Conservation (phyloP, 2,113 vertebrate species). For the Brienomyrus brachyistius region DNA sequence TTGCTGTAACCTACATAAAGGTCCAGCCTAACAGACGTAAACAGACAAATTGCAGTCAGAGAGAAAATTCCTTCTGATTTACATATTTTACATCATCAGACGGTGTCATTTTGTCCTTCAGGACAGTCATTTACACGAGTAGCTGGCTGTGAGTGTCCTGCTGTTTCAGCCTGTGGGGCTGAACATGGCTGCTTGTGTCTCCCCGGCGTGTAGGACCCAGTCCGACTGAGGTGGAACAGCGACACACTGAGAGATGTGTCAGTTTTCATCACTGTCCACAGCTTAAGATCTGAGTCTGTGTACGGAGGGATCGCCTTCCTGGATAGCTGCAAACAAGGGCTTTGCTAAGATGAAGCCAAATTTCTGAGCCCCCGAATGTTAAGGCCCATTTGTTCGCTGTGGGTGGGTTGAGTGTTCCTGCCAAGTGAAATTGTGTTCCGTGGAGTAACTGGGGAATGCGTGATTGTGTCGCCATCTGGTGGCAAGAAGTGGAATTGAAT, state of each 20-base stretch:
- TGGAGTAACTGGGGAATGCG: neutral
- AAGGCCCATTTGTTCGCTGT: conserved; percentile 11
- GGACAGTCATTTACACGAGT: neutral
- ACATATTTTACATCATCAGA: neutral
- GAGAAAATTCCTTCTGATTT: neutral
- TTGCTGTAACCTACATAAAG: neutral
- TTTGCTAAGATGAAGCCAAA: neutral
- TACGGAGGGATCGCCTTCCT: neutral
- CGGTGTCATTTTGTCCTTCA: conserved; percentile 6
- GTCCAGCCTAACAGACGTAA: neutral
- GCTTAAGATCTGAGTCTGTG: neutral
- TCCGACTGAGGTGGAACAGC: neutral
- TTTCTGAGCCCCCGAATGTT: neutral
- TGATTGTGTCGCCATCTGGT: conserved; percentile 46
- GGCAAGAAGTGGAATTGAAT: conserved; percentile 35
- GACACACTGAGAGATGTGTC: neutral
- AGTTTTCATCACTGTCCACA: neutral
- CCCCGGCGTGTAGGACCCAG: neutral
- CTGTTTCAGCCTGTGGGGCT: neutral
- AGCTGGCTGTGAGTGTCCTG: neutral
- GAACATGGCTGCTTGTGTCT: neutral
- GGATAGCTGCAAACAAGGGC: neutral
- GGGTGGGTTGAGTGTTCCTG: neutral
- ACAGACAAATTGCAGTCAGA: neutral
- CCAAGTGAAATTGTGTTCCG: neutral